These are phyloP conservation scores for Rotaria macrura DNA, from an alignment of 2,888 invertebrate species.

Conservation along the genomic window DNA sequence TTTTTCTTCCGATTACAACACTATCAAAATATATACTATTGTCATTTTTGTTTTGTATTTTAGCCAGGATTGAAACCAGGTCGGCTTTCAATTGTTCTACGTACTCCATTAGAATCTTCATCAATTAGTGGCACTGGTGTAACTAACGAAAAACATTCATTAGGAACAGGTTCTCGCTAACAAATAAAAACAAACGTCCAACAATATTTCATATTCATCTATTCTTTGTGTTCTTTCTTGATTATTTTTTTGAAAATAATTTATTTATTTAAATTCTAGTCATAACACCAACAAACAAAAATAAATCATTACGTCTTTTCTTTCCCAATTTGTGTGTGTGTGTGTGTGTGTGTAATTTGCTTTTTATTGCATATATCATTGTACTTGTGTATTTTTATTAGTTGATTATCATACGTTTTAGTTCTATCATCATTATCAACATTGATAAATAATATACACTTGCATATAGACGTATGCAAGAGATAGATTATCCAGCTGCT, in stretches of 20 bases:
- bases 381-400: background rate
- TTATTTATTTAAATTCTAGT: background rate
- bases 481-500: conserved; percentile 1
- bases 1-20: background rate
- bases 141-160: background rate
- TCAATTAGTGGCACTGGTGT: background rate
- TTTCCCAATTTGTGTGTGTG: background rate
- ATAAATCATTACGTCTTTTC: background rate
- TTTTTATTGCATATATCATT: background rate
- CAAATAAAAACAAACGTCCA: background rate
- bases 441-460: background rate
- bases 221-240: too few relatives aligned
- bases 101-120: background rate
- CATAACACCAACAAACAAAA: background rate
- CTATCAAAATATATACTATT: background rate
- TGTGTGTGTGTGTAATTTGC: background rate
- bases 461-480: background rate
- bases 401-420: background rate
- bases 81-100: background rate
- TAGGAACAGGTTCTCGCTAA: background rate
- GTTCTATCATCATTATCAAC: background rate
- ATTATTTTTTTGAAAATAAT: background rate
- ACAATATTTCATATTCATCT: too few relatives aligned
- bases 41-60: background rate
- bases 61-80: background rate